Base-by-base conservation (phyloP, 2,888 invertebrate genomes). In the Rosalia funebris region DNA sequence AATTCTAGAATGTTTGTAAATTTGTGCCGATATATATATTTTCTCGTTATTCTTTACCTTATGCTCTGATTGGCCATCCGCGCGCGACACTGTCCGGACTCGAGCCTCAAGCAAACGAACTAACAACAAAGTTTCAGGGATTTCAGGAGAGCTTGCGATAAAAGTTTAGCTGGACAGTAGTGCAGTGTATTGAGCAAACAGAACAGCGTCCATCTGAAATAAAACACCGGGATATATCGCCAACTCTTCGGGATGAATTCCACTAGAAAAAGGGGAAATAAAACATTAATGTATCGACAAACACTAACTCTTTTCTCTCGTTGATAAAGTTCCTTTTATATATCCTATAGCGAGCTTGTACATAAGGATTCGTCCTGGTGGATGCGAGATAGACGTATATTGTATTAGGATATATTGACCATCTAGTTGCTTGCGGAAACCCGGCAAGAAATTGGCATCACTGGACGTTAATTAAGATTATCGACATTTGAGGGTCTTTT, bases 91-190 rank as follows among this genome's bases (percentile, higher is more conserved):
- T 56, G 56, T 12, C 20, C 12, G 39, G 16, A 16, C 31, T 37
- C 46, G 12, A 44, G 52, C 63, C 52, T 47, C 48, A n/a, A 52
- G 57, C 60, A 53, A 66, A 63, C 66, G 61, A 66, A 66, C 66
- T 60, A 63, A 60, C 60, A 60, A 62, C 62, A 52, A 66, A 66
- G 57, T 66, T 66, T 66, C 56, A 65, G 70, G 69, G 67, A 69
- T 69, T 67, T 66, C 60, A 60, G 46, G 59, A 62, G 60, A 66
- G 55, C 64, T 57, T 63, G 66, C 62, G 65, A 67, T 67, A 65
- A 65, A 67, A 67, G 65, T 67, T 67, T 61, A 58, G 46, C 56
- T 25, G 56, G 56, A 56, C 56, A 56, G 56, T 54, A 54, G 34
- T 37, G 48, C 44, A 57, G 48, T 48, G 42, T 57, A 57, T 57